Percentiles rank a stretch among this genome's conserved stretches.
Evolutionary conservation across 2,888 invertebrate species (phyloP).

Genomic region (Schizaphis graminum): DNA sequence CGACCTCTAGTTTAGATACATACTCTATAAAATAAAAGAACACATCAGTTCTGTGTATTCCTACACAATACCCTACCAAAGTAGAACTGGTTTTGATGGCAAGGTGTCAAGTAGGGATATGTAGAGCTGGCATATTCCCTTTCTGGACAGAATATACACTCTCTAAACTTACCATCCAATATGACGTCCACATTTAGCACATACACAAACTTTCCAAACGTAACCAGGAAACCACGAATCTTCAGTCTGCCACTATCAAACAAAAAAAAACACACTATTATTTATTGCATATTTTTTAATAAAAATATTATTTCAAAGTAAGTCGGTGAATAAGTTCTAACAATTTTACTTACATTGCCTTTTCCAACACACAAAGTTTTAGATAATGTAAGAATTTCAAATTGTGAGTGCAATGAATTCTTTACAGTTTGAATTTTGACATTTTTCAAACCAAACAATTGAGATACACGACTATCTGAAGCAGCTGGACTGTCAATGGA

Average conservation of each 20-base stretch:
- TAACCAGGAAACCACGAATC: constrained; percentile 80
- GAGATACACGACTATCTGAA: constrained; percentile 72
- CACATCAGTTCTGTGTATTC: too few relatives aligned
- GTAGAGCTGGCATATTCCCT: too few relatives aligned
- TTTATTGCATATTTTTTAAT: constrained; percentile 1
- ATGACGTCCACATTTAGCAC: constrained; percentile 76
- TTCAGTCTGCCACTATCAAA: constrained; percentile 74
- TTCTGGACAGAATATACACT: neutral
- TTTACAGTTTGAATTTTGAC: constrained; percentile 75
- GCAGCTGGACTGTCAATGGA: constrained; percentile 74
- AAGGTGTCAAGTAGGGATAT: too few relatives aligned
- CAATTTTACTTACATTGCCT: constrained; percentile 71
- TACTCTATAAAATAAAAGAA: too few relatives aligned
- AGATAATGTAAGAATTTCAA: constrained; percentile 74
- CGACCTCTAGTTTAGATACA: neutral
- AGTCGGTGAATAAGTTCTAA: neutral
- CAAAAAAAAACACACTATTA: constrained; percentile 27
- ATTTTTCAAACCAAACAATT: constrained; percentile 74
- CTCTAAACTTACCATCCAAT: constrained; percentile 73
- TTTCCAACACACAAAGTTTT: constrained; percentile 75
- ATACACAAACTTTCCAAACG: constrained; percentile 77
- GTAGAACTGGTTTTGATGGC: too few relatives aligned
- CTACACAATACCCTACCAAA: too few relatives aligned
- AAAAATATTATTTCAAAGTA: neutral
- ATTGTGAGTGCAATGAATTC: constrained; percentile 75